Evolutionary conservation across 2,797 vertebrate genomes (phyloP).

Genomic region (Pangasius djambal): DNA sequence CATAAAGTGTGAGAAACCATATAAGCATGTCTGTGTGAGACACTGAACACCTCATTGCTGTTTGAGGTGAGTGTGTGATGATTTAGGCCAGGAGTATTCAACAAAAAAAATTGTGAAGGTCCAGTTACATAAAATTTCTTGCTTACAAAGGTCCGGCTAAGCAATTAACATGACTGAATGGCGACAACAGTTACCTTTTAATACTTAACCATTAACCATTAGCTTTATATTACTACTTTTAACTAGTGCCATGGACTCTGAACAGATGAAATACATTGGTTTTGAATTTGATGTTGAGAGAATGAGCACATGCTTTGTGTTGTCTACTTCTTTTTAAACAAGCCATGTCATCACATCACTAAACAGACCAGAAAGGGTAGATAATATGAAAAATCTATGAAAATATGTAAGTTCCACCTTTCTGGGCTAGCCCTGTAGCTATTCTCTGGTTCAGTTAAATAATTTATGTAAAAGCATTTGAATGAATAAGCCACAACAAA

Average conservation of each 20-base stretch:
- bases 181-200: background rate
- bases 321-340: conserved; percentile 8
- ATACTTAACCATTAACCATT: background rate
- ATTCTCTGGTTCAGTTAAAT: background rate
- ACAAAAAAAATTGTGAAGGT: background rate
- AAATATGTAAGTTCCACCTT: background rate
- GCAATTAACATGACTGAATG: background rate
- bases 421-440: background rate
- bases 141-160: background rate
- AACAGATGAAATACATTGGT: background rate
- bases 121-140: background rate
- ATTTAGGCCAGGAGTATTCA: background rate
- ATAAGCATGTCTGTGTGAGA: no score
- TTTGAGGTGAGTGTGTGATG: background rate
- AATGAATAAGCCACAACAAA: background rate
- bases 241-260: background rate
- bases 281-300: background rate
- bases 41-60: no score
- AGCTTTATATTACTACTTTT: background rate
- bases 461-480: background rate
- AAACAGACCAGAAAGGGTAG: background rate
- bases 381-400: background rate
- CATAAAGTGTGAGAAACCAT: no score
- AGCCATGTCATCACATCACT: background rate
- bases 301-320: background rate